Evolutionary conservation across 2,888 invertebrate genomes (phyloP).

Genomic region (Leptinotarsa juncta): DNA sequence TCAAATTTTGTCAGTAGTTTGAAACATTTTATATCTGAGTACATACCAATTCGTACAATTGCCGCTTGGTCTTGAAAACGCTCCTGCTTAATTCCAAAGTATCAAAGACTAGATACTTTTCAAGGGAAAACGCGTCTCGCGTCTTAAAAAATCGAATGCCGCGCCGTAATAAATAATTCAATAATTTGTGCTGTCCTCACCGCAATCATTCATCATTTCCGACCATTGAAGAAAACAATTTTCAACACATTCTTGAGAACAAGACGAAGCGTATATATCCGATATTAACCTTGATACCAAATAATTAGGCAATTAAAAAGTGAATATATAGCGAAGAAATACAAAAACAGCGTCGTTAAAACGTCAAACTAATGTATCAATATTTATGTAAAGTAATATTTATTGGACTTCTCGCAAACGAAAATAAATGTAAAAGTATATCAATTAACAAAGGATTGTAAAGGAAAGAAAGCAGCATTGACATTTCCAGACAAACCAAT

Average conservation of each 20-base stretch:
- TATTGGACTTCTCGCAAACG: constrained; percentile 25
- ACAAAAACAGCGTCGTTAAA: constrained; percentile 37
- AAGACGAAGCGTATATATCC: constrained; percentile 14
- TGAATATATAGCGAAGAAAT: constrained; percentile 32
- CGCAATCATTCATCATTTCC: constrained; percentile 23
- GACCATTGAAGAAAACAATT: constrained; percentile 28
- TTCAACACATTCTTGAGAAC: constrained; percentile 29
- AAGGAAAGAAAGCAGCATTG: constrained; percentile 37
- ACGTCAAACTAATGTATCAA: constrained; percentile 40
- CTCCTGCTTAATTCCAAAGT: background rate
- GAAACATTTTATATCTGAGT: no score
- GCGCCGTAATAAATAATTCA: constrained; percentile 10
- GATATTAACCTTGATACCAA: constrained; percentile 29
- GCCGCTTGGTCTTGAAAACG: background rate
- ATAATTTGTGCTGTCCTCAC: constrained; percentile 20
- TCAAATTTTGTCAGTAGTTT: no score
- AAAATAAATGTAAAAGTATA: constrained; percentile 17
- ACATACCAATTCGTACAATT: background rate
- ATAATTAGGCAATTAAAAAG: constrained; percentile 41
- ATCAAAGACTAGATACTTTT: background rate
- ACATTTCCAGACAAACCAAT: constrained; percentile 40
- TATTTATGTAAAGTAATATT: constrained; percentile 40
- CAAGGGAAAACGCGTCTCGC: background rate
- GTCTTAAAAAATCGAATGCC: background rate
- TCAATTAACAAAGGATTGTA: constrained; percentile 22